These are phyloP conservation scores for Apis mellifera DNA, from an alignment of 1,140 invertebrate species.

Conservation along the genomic window DNA sequence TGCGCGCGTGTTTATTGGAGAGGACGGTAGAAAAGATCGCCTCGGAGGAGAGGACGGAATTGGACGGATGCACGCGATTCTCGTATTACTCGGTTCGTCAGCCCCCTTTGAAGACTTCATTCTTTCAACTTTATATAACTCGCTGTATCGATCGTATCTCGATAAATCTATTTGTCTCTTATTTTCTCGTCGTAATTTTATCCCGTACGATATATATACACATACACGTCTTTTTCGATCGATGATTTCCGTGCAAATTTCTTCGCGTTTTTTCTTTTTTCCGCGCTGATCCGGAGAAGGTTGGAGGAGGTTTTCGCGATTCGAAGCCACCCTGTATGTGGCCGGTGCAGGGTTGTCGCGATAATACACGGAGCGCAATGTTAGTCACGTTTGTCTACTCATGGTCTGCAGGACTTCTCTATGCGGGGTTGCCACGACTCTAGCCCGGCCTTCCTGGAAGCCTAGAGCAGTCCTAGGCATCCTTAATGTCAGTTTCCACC, in stretches of 20 bases:
- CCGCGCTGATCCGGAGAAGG: rapidly evolving
- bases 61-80: constrained; percentile 12
- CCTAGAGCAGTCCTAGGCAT: constrained; percentile 61
- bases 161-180: too few relatives aligned
- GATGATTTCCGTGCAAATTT: too few relatives aligned
- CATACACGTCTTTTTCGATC: too few relatives aligned
- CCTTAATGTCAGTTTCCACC: constrained; percentile 47
- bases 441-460: constrained; percentile 48
- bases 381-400: constrained; percentile 70
- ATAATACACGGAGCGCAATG: constrained; percentile 64
- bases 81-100: not conserved
- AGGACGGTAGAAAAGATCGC: not conserved
- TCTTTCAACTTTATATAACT: not conserved
- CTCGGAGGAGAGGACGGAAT: constrained; percentile 5
- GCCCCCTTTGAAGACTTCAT: not conserved
- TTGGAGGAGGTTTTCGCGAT: constrained; percentile 9
- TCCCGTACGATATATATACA: too few relatives aligned
- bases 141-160: too few relatives aligned
- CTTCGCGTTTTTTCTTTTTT: not conserved
- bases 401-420: constrained; percentile 66
- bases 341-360: constrained; percentile 50
- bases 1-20: not conserved
- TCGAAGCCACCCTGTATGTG: constrained; percentile 55
- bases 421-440: constrained; percentile 68
- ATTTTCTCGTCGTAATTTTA: too few relatives aligned